phyloP scores from a whole-genome alignment of 2,797 vertebrate species.

The Thalassophryne amazonica region DNA sequence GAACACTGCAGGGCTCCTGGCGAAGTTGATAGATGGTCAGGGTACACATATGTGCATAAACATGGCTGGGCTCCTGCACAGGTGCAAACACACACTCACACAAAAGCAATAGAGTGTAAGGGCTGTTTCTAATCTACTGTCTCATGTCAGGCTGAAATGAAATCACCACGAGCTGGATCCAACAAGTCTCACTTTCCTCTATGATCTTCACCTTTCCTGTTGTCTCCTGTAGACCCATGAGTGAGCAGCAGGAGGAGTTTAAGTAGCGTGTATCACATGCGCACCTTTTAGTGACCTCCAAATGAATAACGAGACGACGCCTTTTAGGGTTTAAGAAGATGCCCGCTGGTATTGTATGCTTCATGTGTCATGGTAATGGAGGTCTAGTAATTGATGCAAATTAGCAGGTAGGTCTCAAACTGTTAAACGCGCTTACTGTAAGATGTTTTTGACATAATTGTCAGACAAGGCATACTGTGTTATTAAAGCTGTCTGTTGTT shows the following conservation, averaged over 20 bases:
- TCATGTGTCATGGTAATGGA: too few relatives aligned
- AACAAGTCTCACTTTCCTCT: slow-evolving; percentile 45
- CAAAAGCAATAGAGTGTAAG: slow-evolving; percentile 10
- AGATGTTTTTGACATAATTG: slow-evolving; percentile 9
- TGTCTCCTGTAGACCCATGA: slow-evolving; percentile 16
- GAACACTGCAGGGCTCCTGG: slow-evolving; percentile 43
- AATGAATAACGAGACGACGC: neutral
- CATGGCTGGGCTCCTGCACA: slow-evolving; percentile 1
- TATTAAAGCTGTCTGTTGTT: slow-evolving; percentile 5
- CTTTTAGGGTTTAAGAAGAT: too few relatives aligned
- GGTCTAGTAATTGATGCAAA: neutral
- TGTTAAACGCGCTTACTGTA: neutral
- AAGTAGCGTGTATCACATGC: too few relatives aligned
- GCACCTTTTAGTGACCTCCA: slow-evolving; percentile 30
- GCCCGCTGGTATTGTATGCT: neutral
- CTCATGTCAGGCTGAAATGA: slow-evolving; percentile 49
- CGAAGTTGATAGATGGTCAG: slow-evolving; percentile 22
- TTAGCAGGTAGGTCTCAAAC: neutral
- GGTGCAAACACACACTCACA: neutral
- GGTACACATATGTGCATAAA: slow-evolving; percentile 10
- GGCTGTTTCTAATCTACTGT: slow-evolving; percentile 45
- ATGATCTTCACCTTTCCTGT: slow-evolving; percentile 3
- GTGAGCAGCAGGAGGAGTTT: too few relatives aligned
- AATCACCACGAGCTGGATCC: slow-evolving; percentile 37
- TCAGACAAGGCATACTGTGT: neutral